A percentile compares a stretch with the other conserved stretches of the same genome.
Conservation (phyloP, 2,888 invertebrate genomes). For the Caradrina clavipalpis region DNA sequence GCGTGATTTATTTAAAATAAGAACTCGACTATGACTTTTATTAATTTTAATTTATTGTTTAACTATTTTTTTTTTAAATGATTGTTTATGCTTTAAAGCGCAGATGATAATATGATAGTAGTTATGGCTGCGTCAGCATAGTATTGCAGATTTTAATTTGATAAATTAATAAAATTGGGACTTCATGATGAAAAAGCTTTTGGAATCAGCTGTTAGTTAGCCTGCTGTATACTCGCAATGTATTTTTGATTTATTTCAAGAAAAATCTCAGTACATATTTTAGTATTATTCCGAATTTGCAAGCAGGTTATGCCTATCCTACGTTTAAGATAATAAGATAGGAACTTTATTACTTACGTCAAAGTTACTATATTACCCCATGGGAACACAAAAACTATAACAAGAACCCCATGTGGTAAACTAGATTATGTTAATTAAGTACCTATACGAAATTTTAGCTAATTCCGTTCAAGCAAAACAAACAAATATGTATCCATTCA, state of each 20-base stretch:
- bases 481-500: too few relatives aligned
- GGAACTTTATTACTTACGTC: background rate
- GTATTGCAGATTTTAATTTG: background rate
- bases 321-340: background rate
- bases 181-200: background rate
- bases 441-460: too few relatives aligned
- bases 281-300: background rate
- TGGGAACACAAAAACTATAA: too few relatives aligned
- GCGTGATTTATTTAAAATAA: conserved; percentile 28
- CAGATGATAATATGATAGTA: background rate
- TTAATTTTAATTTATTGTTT: conserved; percentile 15
- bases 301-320: background rate
- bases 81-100: background rate
- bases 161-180: background rate
- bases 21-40: conserved; percentile 32
- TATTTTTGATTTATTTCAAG: background rate
- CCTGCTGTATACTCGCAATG: too few relatives aligned
- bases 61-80: conserved; percentile 7
- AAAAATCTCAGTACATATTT: background rate
- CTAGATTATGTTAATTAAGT: too few relatives aligned
- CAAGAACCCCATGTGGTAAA: too few relatives aligned
- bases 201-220: too few relatives aligned
- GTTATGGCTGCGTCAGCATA: background rate
- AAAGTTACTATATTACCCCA: too few relatives aligned
- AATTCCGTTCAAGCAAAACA: too few relatives aligned